Evolutionary conservation across 2,113 vertebrate genomes (phyloP).

Genomic region (Pipra filicauda): DNA sequence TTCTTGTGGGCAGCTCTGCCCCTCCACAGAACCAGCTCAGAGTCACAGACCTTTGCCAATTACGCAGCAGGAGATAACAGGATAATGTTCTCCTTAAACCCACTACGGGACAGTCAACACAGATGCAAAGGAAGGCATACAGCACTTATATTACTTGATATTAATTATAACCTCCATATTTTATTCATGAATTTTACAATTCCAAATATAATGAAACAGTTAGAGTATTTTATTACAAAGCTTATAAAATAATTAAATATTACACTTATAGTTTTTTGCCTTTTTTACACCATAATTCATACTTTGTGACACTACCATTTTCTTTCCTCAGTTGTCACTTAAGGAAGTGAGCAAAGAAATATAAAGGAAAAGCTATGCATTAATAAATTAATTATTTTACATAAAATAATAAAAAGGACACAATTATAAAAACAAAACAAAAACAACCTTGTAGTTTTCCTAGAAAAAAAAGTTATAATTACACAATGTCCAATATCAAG

Average conservation of each 20-base stretch:
- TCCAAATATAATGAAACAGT: constrained; percentile 71
- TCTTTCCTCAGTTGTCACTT: constrained; percentile 65
- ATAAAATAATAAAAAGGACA: constrained; percentile 78
- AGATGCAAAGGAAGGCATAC: background rate
- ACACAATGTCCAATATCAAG: constrained; percentile 5
- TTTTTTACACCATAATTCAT: constrained; percentile 77
- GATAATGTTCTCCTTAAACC: background rate
- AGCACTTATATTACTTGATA: background rate
- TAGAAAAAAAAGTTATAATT: constrained; percentile 37
- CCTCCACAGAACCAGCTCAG: background rate
- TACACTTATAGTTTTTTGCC: constrained; percentile 76
- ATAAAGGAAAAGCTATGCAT: constrained; percentile 74
- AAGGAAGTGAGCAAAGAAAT: constrained; percentile 68
- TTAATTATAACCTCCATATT: constrained; percentile 33
- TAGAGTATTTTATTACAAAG: constrained; percentile 83
- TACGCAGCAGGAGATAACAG: background rate
- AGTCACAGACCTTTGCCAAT: rapidly evolving
- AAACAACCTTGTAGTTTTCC: constrained; percentile 33
- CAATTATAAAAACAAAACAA: constrained; percentile 65
- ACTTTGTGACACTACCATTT: constrained; percentile 66
- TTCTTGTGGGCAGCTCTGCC: background rate
- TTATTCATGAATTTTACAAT: constrained; percentile 67
- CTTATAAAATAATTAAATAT: constrained; percentile 88
- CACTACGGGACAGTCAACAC: too few species aligned
- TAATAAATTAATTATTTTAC: constrained; percentile 85